Evolutionary conservation across 1,140 invertebrate genomes (phyloP).

Genomic region (Brachionus rubens): DNA sequence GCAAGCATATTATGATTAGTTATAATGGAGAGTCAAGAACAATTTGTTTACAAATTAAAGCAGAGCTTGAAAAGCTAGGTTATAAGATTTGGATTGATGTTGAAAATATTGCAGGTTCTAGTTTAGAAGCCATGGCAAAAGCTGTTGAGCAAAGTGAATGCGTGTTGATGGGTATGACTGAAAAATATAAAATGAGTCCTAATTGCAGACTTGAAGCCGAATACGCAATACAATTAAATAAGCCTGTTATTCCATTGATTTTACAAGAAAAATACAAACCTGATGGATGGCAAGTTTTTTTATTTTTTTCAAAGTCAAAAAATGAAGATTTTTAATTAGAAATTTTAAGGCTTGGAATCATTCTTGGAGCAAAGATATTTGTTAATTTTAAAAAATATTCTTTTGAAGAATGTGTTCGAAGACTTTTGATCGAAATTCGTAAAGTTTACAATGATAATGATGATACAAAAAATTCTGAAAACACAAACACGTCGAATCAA

Average conservation of each 20-base stretch:
- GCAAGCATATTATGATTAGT: constrained; percentile 40
- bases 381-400: constrained; percentile 27
- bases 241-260: constrained; percentile 53
- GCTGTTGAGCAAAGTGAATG: constrained; percentile 57
- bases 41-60: constrained; percentile 8
- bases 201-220: constrained; percentile 52
- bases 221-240: constrained; percentile 53
- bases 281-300: constrained; percentile 52
- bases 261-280: constrained; percentile 53
- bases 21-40: background rate
- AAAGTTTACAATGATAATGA: background rate
- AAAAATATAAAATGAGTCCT: constrained; percentile 36
- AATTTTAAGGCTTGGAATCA: constrained; percentile 15
- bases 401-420: constrained; percentile 29
- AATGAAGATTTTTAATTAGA: background rate
- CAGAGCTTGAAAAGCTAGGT: background rate
- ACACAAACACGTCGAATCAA: no score
- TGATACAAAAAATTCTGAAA: background rate
- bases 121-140: constrained; percentile 57
- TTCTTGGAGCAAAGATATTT: constrained; percentile 41
- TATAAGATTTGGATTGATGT: constrained; percentile 31
- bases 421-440: background rate
- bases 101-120: constrained; percentile 49
- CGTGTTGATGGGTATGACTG: constrained; percentile 51
- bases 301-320: background rate